These are phyloP conservation scores for Ondatra zibethicus DNA, from an alignment of 2,113 vertebrate species.

Conservation along the genomic window DNA sequence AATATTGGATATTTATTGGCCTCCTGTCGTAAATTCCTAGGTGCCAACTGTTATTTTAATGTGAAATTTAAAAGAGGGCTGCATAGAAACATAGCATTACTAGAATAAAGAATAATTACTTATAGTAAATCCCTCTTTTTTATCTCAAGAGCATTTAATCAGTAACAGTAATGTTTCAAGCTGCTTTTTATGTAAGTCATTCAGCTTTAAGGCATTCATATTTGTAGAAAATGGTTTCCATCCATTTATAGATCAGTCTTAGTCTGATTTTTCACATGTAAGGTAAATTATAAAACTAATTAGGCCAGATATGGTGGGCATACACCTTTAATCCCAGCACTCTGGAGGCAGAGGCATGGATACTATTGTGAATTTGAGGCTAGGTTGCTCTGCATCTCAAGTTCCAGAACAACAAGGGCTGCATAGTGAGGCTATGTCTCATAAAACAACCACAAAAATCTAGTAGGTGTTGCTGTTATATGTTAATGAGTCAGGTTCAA, in stretches of 20 bases:
- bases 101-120: slow-evolving; percentile 10
- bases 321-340: neutral
- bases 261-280: slow-evolving; percentile 15
- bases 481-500: neutral
- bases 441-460: neutral
- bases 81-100: slow-evolving; percentile 9
- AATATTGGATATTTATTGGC: slow-evolving; percentile 13
- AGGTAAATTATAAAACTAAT: slow-evolving; percentile 21
- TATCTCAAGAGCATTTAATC: slow-evolving; percentile 34
- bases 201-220: neutral
- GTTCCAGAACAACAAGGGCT: neutral
- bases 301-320: neutral
- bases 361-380: neutral
- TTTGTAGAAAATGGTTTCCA: slow-evolving; percentile 50
- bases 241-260: neutral
- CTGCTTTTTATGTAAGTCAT: slow-evolving; percentile 29
- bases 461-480: neutral
- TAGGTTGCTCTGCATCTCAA: neutral
- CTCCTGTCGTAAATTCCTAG: slow-evolving; percentile 9
- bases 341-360: neutral
- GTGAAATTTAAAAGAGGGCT: neutral
- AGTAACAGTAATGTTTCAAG: neutral
- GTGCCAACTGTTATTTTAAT: neutral
- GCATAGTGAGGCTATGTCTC: neutral
- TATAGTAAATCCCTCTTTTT: neutral